A percentile compares a stretch with the other conserved stretches of the same genome.
Evolutionary conservation across 2,888 invertebrate species (phyloP).

Genomic region (Netelia virgata): DNA sequence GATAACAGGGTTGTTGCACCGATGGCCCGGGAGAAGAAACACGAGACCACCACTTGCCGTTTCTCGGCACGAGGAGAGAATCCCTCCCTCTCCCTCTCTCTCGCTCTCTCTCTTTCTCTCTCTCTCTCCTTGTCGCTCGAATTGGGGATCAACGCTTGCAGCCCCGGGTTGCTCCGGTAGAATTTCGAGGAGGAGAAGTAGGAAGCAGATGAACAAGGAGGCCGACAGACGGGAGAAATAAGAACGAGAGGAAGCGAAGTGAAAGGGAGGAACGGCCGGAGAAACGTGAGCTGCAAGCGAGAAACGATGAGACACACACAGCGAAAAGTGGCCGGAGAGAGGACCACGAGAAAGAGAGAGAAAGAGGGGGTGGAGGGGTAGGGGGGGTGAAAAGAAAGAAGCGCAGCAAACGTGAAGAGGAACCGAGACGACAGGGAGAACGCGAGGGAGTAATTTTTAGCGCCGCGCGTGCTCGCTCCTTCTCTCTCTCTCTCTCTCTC

Average conservation of each 20-base stretch:
- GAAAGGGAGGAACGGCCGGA: constrained; percentile 58
- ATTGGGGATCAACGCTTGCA: constrained; percentile 50
- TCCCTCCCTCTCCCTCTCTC: background rate
- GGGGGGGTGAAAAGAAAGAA: constrained; percentile 41
- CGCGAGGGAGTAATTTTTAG: constrained; percentile 72
- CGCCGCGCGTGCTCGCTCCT: constrained; percentile 58
- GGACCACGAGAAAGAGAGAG: constrained; percentile 19
- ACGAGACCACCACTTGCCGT: constrained; percentile 17
- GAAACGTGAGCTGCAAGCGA: constrained; percentile 52
- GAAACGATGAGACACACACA: constrained; percentile 30
- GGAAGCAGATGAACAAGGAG: constrained; percentile 60
- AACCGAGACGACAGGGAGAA: constrained; percentile 38
- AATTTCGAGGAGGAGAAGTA: constrained; percentile 60
- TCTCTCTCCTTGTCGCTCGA: constrained; percentile 8
- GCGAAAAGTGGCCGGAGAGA: constrained; percentile 49
- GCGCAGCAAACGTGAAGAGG: constrained; percentile 48
- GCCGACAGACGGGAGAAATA: constrained; percentile 36
- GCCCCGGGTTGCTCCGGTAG: constrained; percentile 12
- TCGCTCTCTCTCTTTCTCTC: background rate
- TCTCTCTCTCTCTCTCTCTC: constrained; percentile 10
- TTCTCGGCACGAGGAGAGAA: constrained; percentile 7
- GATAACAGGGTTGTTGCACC: constrained; percentile 9
- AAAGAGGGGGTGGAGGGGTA: constrained; percentile 19
- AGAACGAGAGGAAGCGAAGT: constrained; percentile 27
- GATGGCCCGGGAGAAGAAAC: constrained; percentile 9